phyloP scores from a whole-genome alignment of 2,797 vertebrate genomes.

The Artibeus jamaicensis region DNA sequence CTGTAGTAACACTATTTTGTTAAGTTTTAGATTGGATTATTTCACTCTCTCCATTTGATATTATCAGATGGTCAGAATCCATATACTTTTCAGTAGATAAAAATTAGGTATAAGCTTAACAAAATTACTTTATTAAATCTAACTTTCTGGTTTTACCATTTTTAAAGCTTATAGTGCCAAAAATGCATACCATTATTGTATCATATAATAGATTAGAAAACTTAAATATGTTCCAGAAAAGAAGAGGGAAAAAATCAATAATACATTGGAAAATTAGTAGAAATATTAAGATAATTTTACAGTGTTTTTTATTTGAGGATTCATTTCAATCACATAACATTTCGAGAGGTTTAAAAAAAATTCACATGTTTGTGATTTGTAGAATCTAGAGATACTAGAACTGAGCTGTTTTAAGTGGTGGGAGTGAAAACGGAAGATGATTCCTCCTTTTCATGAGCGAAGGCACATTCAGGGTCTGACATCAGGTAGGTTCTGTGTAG shows the following conservation, averaged over 20 bases:
- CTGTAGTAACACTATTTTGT: conserved; percentile 12
- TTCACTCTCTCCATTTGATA: conserved; percentile 7
- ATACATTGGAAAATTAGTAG: neutral
- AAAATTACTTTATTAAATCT: neutral
- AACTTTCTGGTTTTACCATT: neutral
- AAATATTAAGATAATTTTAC: neutral
- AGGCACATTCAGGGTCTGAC: neutral
- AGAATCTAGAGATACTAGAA: neutral
- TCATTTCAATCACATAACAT: neutral
- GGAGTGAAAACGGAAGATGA: conserved; percentile 8
- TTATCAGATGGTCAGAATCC: neutral
- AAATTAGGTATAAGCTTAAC: neutral
- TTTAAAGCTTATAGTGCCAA: neutral
- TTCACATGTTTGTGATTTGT: neutral
- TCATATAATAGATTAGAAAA: neutral
- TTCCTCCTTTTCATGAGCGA: neutral
- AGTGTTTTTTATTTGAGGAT: neutral
- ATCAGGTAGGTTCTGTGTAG: neutral
- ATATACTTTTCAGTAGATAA: neutral
- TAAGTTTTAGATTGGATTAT: conserved; percentile 45
- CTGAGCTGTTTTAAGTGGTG: neutral
- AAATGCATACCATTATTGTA: neutral
- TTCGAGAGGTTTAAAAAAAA: neutral
- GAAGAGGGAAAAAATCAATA: neutral
- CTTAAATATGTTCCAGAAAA: neutral